A percentile compares a stretch with the other conserved stretches of the same genome.
phyloP scores from a whole-genome alignment of 2,888 invertebrate genomes.

The Synanthedon formicaeformis region DNA sequence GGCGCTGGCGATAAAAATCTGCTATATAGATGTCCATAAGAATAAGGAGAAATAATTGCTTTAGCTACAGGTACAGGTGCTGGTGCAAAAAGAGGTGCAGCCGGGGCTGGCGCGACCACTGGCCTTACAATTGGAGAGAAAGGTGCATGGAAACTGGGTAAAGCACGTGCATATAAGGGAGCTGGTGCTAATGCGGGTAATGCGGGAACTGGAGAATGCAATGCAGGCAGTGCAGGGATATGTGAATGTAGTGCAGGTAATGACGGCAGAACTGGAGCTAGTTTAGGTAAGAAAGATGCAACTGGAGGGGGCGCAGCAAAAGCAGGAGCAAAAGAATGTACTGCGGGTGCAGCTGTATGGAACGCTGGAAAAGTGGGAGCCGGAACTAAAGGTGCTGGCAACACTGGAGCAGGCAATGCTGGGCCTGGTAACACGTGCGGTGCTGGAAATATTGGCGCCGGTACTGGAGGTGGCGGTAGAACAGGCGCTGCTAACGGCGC shows the following conservation, averaged over 20 bases:
- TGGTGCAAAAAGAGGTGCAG: conserved; percentile 16
- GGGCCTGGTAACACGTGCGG: conserved; percentile 9
- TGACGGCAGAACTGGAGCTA: conserved; percentile 11
- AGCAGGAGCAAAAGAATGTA: conserved; percentile 6
- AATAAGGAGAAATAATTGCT: conserved; percentile 14
- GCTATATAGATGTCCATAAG: conserved; percentile 51
- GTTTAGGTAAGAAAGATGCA: conserved; percentile 11
- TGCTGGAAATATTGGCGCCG: conserved; percentile 16
- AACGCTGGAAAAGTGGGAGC: conserved; percentile 1
- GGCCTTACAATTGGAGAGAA: conserved; percentile 7
- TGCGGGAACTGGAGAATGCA: conserved; percentile 18
- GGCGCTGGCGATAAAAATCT: conserved; percentile 25
- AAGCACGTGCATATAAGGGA: conserved; percentile 26
- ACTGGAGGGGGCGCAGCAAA: conserved; percentile 9
- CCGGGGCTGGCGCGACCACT: conserved; percentile 18
- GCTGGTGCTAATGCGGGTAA: conserved; percentile 16
- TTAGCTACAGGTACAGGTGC: conserved; percentile 31
- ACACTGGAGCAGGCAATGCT: conserved; percentile 6
- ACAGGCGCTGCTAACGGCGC: conserved; percentile 19
- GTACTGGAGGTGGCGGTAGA: conserved; percentile 10
- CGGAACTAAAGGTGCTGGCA: conserved; percentile 5
- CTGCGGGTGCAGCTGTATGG: conserved; percentile 1
- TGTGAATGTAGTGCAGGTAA: conserved; percentile 17
- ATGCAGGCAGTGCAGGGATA: conserved; percentile 14
- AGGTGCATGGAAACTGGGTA: conserved; percentile 11